These are phyloP conservation scores for Chelonus insularis DNA, from an alignment of 1,140 invertebrate species.

Conservation along the genomic window DNA sequence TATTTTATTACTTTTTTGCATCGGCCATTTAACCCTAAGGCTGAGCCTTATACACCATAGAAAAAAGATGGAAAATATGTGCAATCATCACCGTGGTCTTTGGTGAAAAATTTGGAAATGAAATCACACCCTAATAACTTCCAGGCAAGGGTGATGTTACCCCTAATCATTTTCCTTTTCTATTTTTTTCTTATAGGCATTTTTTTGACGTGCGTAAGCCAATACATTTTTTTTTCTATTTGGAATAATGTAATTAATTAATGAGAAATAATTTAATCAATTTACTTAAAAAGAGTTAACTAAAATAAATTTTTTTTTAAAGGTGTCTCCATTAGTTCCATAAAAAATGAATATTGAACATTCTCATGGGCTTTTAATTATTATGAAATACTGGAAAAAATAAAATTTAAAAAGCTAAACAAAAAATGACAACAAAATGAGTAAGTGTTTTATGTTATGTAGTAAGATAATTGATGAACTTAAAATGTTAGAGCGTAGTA, in stretches of 20 bases:
- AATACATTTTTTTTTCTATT: no score
- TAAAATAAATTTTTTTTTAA: no score
- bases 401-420: not conserved
- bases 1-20: conserved; percentile 62
- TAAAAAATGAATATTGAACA: no score
- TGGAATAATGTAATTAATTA: no score
- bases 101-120: conserved; percentile 55
- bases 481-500: not conserved
- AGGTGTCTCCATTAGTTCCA: no score
- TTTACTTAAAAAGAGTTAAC: no score
- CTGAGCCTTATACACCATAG: conserved; percentile 21
- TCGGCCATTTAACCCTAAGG: conserved; percentile 56
- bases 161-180: not conserved
- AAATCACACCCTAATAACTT: conserved; percentile 60
- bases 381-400: no score
- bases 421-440: not conserved
- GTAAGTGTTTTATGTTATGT: not conserved
- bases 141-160: conserved; percentile 34
- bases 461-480: not conserved
- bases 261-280: no score
- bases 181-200: not conserved
- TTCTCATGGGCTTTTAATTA: no score
- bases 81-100: conserved; percentile 33
- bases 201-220: not conserved
- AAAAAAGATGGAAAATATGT: conserved; percentile 2